Evolutionary conservation across 2,797 vertebrate species (phyloP), one percentile per base, ranked within the genome.

Genomic region (Eulemur mongoz): DNA sequence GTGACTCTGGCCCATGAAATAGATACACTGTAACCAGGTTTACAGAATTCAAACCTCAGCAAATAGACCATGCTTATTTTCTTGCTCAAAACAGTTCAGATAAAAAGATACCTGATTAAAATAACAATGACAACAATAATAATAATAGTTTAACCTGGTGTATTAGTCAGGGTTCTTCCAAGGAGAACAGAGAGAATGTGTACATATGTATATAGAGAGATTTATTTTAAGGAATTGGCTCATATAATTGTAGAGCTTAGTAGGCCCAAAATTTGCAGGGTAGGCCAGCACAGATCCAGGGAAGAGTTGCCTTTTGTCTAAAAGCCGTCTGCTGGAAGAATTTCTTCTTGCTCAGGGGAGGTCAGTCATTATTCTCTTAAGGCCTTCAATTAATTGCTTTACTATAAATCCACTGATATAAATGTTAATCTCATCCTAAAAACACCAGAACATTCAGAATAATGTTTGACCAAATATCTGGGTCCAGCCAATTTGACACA

Each of bases 401-500:
- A 65, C 32, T 18, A 0, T 9, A 35, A 73, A 1, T 40, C n/a
- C 40, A 48, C 18, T n/a, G 3, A 76, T 81, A 63, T 45, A 43
- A 75, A 91, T 76, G 30, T 35, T 81, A 91, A 78, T 50, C 14
- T 81, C 23, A 50, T 72, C 1, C 7, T 50, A 88, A 65, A 67
- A 65, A 54, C 14, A 65, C 5, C n/a, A 67, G 72, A 91, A 84
- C 6, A 50, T 27, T 4, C 52, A 45, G 22, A 91, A 86, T 35
- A 59, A 23, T 14, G 8, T 57, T 72, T 73, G 10, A 73, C 30
- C 38, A 50, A 84, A 69, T 81, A 90, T 4, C 32, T 75, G 30
- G 32, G 14, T 76, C 65, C 22, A 95, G 83, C 2, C 38, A 89
- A 59, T 91, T 90, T 96, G 70, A 93, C 18, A 78, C 48, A 78